Percentiles rank a stretch among this genome's conserved stretches.
Conservation (phyloP, 2,888 invertebrate genomes). For the Catonia carolina region DNA sequence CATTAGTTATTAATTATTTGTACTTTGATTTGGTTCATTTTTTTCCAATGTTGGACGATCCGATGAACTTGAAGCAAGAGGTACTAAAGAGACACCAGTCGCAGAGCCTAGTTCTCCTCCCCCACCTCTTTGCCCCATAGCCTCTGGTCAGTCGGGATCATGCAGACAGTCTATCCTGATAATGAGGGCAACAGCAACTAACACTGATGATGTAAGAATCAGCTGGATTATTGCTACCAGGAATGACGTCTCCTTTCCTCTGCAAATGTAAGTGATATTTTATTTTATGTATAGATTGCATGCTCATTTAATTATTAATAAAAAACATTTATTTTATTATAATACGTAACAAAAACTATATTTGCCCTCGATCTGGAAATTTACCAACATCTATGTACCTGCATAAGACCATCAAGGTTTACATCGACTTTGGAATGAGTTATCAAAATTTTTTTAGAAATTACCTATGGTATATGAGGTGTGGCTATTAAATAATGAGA, state of each 20-base stretch:
- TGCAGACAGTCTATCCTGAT: slow-evolving; percentile 36
- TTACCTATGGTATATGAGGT: no score
- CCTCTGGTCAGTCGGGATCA: slow-evolving; percentile 38
- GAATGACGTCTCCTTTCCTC: slow-evolving; percentile 29
- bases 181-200: slow-evolving; percentile 33
- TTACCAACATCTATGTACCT: no score
- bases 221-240: slow-evolving; percentile 34
- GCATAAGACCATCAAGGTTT: no score
- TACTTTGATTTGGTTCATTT: no score
- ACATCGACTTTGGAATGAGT: no score
- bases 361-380: not conserved
- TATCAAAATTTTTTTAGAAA: no score
- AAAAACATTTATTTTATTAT: no score
- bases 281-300: no score
- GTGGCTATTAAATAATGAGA: no score
- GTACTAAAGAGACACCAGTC: slow-evolving; percentile 19
- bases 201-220: slow-evolving; percentile 31
- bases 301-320: no score
- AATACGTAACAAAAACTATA: not conserved
- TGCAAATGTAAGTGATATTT: no score
- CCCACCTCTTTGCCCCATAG: slow-evolving; percentile 31
- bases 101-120: slow-evolving; percentile 40
- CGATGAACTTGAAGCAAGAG: slow-evolving; percentile 19
- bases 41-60: not conserved
- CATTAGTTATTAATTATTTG: no score